These are phyloP conservation scores for Xenops minutus DNA, from an alignment of 2,797 vertebrate genomes.

Conservation along the genomic window DNA sequence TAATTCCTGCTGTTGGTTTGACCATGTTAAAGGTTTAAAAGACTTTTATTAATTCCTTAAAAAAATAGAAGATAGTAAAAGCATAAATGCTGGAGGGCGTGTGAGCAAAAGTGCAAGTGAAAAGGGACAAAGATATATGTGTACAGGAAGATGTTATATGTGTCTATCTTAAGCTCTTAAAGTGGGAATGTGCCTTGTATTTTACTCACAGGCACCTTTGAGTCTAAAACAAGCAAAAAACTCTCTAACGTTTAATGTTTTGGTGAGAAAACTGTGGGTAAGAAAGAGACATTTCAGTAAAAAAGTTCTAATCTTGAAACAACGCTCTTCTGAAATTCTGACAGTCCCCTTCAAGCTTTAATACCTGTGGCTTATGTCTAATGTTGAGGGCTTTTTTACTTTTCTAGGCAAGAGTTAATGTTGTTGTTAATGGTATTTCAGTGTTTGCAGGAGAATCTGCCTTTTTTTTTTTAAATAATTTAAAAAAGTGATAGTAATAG, in stretches of 20 bases:
- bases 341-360: background rate
- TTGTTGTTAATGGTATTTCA: background rate
- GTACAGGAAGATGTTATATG: accelerated
- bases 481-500: background rate
- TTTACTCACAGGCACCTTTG: background rate
- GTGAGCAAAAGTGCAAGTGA: background rate
- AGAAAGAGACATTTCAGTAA: background rate
- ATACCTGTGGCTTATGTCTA: background rate
- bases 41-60: background rate
- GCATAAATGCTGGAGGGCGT: background rate
- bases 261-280: background rate
- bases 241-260: background rate
- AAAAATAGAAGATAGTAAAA: background rate
- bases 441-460: background rate
- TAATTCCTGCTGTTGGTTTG: background rate
- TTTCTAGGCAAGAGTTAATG: background rate
- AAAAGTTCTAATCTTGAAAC: background rate
- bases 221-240: background rate
- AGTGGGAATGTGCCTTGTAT: background rate
- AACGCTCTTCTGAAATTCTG: background rate
- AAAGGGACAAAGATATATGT: background rate
- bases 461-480: background rate
- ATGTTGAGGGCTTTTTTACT: accelerated
- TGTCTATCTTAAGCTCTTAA: background rate
- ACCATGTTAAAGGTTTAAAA: background rate